Base-by-base conservation (phyloP, 2,113 vertebrate species). In the Rhinoderma darwinii region DNA sequence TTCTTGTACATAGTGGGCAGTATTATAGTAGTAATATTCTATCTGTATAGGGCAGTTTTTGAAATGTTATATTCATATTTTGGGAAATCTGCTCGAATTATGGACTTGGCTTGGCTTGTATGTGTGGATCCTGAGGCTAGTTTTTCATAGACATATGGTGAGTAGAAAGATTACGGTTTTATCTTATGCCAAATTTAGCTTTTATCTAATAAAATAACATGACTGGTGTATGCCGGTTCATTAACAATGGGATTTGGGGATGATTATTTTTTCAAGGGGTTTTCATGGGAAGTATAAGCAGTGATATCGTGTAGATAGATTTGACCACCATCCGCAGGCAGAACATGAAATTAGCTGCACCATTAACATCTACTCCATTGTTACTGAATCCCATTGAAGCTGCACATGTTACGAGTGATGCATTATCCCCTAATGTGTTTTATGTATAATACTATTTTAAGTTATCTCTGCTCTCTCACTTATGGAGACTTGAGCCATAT, bases 371-470 rank as follows among this genome's bases (percentile, higher is more conserved):
- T 18, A 6, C 63, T 35, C 63, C 32, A 70, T 70, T 70, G 66
- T 70, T 22, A 37, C 37, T 70, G 66, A 17, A 18, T 70, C 4
- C 32, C 61, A n/a, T n/a, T n/a, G n/a, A n/a, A n/a, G n/a, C n/a
- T n/a, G n/a, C 39, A 70, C 39, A 70, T 70, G 32, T 39, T 37
- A 68, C 35, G 18, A 27, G 63, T 68, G 63, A 63, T 63, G 27
- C 30, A 70, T 37, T 70, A 70, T 9, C 35, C 35, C 15, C 15
- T 70, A 35, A 66, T 70, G 32, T 70, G 32, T 37, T 5, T 37
- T 37, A 20, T 70, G 66, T 39, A 66, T 70, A 70, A 37, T 70
- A 35, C 66, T 70, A 70, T 70, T 37, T 35, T 68, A 35, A 70
- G 15, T 37, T 70, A 37, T 37, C 66, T 35, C 66, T 7, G 32